Conservation (phyloP, 2,888 invertebrate genomes). For the Microctonus aethiopoides region DNA sequence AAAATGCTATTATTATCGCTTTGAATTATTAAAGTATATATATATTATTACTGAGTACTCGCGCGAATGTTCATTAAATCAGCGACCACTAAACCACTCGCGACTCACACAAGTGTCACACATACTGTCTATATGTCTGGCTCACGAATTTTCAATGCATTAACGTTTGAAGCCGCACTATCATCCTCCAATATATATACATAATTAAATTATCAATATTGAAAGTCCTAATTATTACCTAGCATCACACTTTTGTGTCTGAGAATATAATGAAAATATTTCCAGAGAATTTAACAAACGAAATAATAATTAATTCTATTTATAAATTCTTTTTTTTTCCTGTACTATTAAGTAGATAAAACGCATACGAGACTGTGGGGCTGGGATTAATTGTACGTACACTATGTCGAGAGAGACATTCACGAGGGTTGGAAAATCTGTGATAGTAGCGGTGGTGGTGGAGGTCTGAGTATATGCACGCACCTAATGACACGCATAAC, state of each 20-base stretch:
- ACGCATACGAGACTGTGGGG: neutral
- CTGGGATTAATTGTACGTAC: neutral
- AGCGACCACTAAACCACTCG: constrained; percentile 31
- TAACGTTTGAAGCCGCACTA: constrained; percentile 44
- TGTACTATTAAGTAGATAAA: neutral
- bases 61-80: constrained; percentile 33
- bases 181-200: constrained; percentile 43
- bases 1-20: too few relatives aligned
- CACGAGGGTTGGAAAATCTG: neutral
- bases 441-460: neutral
- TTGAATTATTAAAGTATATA: too few relatives aligned
- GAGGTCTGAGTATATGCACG: constrained; percentile 42
- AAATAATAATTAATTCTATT: neutral
- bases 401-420: too few relatives aligned
- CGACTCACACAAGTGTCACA: neutral
- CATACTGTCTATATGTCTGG: constrained; percentile 17
- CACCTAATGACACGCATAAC: constrained; percentile 61
- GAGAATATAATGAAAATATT: neutral
- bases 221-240: constrained; percentile 49
- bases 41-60: constrained; percentile 12
- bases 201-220: constrained; percentile 51
- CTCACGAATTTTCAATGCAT: constrained; percentile 41
- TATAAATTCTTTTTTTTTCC: neutral
- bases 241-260: constrained; percentile 14
- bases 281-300: neutral